Evolutionary conservation across 2,797 vertebrate species (phyloP).

Genomic region (Silurus aristotelis): DNA sequence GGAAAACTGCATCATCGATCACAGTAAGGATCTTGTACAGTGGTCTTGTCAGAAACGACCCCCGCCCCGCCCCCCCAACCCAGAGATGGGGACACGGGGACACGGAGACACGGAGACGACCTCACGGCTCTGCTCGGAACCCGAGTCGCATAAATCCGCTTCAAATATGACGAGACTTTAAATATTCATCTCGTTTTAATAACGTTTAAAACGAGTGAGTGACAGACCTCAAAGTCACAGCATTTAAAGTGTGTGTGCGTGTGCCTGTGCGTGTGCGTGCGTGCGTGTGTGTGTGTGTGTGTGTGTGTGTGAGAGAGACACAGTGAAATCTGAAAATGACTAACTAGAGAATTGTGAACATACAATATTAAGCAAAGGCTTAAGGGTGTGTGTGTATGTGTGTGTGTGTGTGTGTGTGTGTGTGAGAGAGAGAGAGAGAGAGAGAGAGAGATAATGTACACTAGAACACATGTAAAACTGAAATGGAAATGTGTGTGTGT

Average conservation of each 20-base stretch:
- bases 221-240: slow-evolving; percentile 8
- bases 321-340: slow-evolving; percentile 7
- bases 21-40: too few species aligned
- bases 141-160: neutral
- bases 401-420: neutral
- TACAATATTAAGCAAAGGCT: slow-evolving; percentile 22
- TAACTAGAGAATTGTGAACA: slow-evolving; percentile 22
- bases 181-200: slow-evolving; percentile 30
- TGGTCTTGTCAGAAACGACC: too few species aligned
- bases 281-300: neutral
- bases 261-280: neutral
- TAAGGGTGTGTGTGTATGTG: neutral
- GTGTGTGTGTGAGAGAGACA: neutral
- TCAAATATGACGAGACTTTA: slow-evolving; percentile 1
- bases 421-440: neutral
- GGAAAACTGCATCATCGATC: too few species aligned
- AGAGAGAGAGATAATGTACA: neutral
- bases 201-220: slow-evolving; percentile 26
- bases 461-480: neutral
- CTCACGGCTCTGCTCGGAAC: neutral
- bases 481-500: neutral
- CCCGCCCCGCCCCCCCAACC: too few species aligned
- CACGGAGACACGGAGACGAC: too few species aligned
- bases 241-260: neutral
- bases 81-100: too few species aligned